Evolutionary conservation across 2,797 vertebrate genomes (phyloP).

Genomic region (Hippocampus kuda): DNA sequence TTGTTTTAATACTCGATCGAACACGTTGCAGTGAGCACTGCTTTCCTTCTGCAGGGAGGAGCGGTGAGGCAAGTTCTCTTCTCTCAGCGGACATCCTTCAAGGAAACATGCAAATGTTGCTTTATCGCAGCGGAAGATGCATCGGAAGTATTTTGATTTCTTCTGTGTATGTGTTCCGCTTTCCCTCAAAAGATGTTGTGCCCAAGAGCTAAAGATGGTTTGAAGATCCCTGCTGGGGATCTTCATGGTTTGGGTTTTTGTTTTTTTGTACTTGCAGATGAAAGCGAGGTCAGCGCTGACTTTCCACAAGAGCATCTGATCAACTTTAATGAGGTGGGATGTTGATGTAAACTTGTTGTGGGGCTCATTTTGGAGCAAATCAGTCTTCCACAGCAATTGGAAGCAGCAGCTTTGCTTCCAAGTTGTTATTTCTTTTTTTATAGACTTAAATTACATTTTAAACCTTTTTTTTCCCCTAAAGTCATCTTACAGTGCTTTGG

Average conservation of each 20-base stretch:
- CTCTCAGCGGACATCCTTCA: slow-evolving; percentile 16
- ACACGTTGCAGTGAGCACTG: not conserved
- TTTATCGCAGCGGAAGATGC: slow-evolving; percentile 16
- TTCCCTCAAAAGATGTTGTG: slow-evolving; percentile 16
- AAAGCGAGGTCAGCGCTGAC: slow-evolving; percentile 42
- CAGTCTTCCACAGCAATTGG: slow-evolving; percentile 68
- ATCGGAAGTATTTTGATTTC: slow-evolving; percentile 3
- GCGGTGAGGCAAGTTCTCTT: slow-evolving; percentile 23
- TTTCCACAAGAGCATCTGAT: slow-evolving; percentile 46
- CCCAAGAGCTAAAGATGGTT: slow-evolving; percentile 26
- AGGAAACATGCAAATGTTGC: slow-evolving; percentile 20
- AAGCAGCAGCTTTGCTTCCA: slow-evolving; percentile 53
- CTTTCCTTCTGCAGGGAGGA: slow-evolving; percentile 12
- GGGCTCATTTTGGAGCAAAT: slow-evolving; percentile 50
- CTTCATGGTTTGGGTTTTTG: slow-evolving; percentile 13
- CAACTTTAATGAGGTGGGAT: slow-evolving; percentile 37
- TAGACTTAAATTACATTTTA: slow-evolving; percentile 46
- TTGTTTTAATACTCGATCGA: no score
- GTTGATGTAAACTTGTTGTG: slow-evolving; percentile 36
- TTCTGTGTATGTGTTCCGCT: not conserved
- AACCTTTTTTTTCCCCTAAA: slow-evolving; percentile 47
- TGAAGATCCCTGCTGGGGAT: slow-evolving; percentile 27
- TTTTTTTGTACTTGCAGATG: slow-evolving; percentile 38
- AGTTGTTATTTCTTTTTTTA: slow-evolving; percentile 39
- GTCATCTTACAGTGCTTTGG: slow-evolving; percentile 59